A percentile compares a stretch with the other conserved stretches of the same genome.
Evolutionary conservation across 2,888 invertebrate genomes (phyloP).

Genomic region (Eupithecia tripunctaria): DNA sequence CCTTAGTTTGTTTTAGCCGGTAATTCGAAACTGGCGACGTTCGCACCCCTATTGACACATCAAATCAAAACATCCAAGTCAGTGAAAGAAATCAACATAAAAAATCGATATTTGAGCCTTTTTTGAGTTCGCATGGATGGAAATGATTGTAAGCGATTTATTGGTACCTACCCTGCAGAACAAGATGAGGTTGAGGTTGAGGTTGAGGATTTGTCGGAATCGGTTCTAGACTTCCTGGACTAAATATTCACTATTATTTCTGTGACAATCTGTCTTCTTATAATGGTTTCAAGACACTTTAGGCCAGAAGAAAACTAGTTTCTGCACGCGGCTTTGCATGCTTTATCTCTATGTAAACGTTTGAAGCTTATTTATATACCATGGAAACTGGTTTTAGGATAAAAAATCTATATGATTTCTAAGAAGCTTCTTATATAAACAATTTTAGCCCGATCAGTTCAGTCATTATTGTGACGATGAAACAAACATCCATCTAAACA

Average conservation of each 20-base stretch:
- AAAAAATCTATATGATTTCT: no score
- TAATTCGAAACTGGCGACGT: constrained; percentile 73
- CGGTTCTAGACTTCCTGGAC: neutral
- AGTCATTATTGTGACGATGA: no score
- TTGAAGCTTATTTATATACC: no score
- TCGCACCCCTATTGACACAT: constrained; percentile 82
- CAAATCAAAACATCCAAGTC: constrained; percentile 77
- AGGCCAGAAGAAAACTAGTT: neutral
- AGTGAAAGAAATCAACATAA: constrained; percentile 47
- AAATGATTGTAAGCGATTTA: neutral
- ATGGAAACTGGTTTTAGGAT: no score
- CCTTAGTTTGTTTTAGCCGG: constrained; percentile 76
- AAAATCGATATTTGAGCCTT: constrained; percentile 17
- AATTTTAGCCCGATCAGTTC: no score
- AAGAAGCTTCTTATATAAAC: no score
- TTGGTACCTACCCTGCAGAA: no score
- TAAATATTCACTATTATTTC: neutral
- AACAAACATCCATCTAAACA: no score
- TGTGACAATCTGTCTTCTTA: neutral
- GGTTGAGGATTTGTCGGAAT: neutral
- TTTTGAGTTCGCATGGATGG: neutral
- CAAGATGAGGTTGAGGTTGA: no score
- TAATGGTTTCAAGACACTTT: neutral
- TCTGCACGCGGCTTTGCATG: no score
- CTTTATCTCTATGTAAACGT: no score